phyloP scores from a whole-genome alignment of 2,797 vertebrate species.

The Lacerta viridis region DNA sequence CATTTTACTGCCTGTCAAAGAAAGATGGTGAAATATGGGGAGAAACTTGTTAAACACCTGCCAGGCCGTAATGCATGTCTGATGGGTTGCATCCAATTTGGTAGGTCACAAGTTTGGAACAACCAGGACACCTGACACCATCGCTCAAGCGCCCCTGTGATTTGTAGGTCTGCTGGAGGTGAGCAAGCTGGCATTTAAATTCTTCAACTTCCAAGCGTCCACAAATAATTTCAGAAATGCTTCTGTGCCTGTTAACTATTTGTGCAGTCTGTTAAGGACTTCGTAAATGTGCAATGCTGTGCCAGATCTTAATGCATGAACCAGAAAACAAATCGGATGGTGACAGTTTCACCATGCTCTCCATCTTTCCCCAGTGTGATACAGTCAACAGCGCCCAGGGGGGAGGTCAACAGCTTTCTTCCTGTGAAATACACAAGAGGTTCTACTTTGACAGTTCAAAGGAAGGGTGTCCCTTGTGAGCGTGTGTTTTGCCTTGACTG shows the following conservation, averaged over 20 bases:
- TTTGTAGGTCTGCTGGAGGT: not conserved
- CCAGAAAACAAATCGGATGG: not conserved
- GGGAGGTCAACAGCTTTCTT: slow-evolving; percentile 5
- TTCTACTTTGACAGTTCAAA: slow-evolving; percentile 1
- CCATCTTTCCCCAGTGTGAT: not conserved
- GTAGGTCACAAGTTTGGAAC: not conserved
- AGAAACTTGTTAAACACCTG: not conserved
- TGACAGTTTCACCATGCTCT: not conserved
- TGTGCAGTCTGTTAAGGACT: not conserved
- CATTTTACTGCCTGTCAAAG: not conserved
- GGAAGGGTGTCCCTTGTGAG: not conserved
- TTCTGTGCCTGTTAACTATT: not conserved
- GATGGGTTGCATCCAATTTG: not conserved
- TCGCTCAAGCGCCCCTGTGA: no score
- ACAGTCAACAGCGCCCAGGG: not conserved
- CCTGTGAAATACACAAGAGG: not conserved
- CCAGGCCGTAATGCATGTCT: not conserved
- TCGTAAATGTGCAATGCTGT: not conserved
- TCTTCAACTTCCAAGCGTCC: not conserved
- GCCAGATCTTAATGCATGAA: slow-evolving; percentile 7
- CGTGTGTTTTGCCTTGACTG: slow-evolving; percentile 26
- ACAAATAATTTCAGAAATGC: not conserved
- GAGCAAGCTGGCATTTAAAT: not conserved
- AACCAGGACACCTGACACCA: not conserved
- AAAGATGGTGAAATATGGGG: not conserved